Conservation (phyloP, 2,797 vertebrate species). For the Cyclopterus lumpus region DNA sequence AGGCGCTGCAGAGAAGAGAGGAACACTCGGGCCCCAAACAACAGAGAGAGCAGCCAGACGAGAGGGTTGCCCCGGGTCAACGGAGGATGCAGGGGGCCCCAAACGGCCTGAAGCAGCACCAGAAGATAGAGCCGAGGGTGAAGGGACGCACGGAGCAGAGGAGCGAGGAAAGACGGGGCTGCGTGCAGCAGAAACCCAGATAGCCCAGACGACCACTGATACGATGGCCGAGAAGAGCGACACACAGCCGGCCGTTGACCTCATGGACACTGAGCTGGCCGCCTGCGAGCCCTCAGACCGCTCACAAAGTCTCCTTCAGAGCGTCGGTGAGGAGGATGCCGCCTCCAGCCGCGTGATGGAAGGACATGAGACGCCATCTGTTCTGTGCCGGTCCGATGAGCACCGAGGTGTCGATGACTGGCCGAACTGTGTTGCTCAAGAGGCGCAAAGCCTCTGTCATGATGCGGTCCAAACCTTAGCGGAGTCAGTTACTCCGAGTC, state of each 20-base stretch:
- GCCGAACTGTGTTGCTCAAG: background rate
- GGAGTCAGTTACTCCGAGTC: background rate
- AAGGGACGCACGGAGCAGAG: conserved; percentile 44
- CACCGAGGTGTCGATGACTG: background rate
- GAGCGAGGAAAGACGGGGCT: conserved; percentile 64
- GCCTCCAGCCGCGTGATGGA: conserved; percentile 11
- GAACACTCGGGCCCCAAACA: conserved; percentile 11
- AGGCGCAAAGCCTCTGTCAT: background rate
- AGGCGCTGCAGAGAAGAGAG: conserved; percentile 25
- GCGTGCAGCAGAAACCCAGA: conserved; percentile 49
- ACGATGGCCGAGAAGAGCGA: conserved; percentile 37
- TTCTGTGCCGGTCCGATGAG: background rate
- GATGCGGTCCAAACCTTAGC: conserved; percentile 11
- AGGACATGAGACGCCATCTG: background rate
- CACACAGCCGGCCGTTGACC: conserved; percentile 56
- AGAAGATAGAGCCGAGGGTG: conserved; percentile 44
- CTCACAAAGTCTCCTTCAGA: conserved; percentile 26
- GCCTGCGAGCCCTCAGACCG: conserved; percentile 28
- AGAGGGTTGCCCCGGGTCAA: conserved; percentile 31
- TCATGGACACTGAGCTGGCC: conserved; percentile 27
- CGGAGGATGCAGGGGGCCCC: conserved; percentile 19
- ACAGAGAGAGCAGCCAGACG: conserved; percentile 25
- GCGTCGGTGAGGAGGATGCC: conserved; percentile 20
- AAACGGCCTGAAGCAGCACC: conserved; percentile 37
- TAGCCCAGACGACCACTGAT: conserved; percentile 57